Conservation (phyloP, 53 echinoderm and acorn worm genomes). For the Temnopleurus reevesii region DNA sequence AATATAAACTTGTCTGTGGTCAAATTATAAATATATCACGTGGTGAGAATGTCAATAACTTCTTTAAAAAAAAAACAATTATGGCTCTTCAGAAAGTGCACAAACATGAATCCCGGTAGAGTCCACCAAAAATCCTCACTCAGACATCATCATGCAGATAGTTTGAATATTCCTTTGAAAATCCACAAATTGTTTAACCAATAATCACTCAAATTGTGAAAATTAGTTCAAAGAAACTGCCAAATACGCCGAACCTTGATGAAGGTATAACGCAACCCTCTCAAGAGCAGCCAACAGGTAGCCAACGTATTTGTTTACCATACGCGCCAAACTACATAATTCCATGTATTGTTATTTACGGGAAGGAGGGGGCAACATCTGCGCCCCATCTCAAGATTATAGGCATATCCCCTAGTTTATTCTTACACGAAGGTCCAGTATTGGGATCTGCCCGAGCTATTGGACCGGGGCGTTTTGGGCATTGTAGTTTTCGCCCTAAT, state of each 20-base stretch:
- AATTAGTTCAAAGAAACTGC: too few relatives aligned
- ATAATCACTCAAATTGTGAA: too few relatives aligned
- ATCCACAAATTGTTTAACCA: too few relatives aligned
- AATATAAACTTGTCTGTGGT: too few relatives aligned
- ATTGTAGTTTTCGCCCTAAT: background rate
- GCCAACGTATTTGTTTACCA: slow-evolving; percentile 14
- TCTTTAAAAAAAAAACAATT: too few relatives aligned
- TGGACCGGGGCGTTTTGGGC: background rate
- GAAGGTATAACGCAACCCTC: background rate
- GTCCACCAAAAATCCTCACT: too few relatives aligned
- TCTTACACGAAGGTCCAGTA: background rate
- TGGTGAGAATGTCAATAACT: too few relatives aligned
- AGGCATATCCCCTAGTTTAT: background rate
- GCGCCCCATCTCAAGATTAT: slow-evolving; percentile 2
- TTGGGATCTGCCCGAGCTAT: background rate
- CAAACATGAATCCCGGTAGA: too few relatives aligned
- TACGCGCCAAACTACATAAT: background rate
- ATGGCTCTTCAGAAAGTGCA: too few relatives aligned
- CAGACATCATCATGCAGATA: too few relatives aligned
- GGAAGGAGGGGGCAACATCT: background rate
- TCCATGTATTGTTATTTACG: background rate
- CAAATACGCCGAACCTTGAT: too few relatives aligned
- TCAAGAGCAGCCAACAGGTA: background rate
- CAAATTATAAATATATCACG: too few relatives aligned
- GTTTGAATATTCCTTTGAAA: slow-evolving; percentile 10